Conservation (phyloP, 2,113 vertebrate species). For the Dunckerocampus dactyliophorus region DNA sequence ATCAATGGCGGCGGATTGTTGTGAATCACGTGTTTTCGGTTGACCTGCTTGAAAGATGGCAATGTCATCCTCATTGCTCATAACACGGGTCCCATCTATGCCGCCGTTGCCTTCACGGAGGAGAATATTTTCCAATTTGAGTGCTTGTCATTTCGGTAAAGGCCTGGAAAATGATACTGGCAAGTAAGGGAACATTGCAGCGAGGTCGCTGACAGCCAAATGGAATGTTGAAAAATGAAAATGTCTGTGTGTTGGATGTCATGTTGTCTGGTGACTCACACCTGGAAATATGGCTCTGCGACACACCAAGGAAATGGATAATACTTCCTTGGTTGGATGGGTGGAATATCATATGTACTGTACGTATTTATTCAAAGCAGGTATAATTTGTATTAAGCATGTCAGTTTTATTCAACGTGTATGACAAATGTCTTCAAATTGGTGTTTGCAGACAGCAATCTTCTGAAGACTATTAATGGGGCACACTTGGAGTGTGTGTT, state of each 20-base stretch:
- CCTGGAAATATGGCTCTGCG: constrained; percentile 34
- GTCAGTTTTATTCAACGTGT: not conserved
- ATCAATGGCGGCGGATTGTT: constrained; percentile 30
- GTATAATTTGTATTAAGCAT: not conserved
- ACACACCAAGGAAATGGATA: constrained; percentile 21
- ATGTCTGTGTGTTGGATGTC: constrained; percentile 25
- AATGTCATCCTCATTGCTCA: constrained; percentile 42
- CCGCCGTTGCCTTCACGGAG: constrained; percentile 15
- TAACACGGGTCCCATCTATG: constrained; percentile 11
- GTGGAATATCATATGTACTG: constrained; percentile 6
- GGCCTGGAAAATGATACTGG: constrained; percentile 34
- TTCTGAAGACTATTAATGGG: constrained; percentile 75
- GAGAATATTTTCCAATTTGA: constrained; percentile 30
- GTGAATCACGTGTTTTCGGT: constrained; percentile 34
- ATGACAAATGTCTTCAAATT: not conserved
- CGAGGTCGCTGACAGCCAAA: constrained; percentile 39
- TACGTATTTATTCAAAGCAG: too few species aligned
- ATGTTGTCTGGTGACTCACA: constrained; percentile 30
- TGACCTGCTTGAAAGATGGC: constrained; percentile 48
- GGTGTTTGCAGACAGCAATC: constrained; percentile 72
- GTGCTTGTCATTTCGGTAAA: constrained; percentile 47
- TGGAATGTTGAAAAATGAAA: constrained; percentile 63
- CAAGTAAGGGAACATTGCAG: constrained; percentile 50
- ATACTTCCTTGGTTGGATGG: constrained; percentile 13
- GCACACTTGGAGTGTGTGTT: constrained; percentile 75